Conservation (phyloP, 2,113 vertebrate genomes). For the Nycticryphes semicollaris region DNA sequence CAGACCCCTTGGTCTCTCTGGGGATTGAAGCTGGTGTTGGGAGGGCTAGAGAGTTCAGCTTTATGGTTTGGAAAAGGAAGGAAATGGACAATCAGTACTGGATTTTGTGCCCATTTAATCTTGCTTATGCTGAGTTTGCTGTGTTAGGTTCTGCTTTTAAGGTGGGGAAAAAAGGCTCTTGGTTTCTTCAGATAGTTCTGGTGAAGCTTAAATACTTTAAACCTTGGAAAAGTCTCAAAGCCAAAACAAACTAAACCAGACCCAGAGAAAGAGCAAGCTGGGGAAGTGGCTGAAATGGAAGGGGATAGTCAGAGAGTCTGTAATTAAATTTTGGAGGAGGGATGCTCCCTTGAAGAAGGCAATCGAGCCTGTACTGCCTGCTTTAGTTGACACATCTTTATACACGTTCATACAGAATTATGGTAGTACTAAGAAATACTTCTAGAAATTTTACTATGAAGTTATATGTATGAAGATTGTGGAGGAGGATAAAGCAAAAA, state of each 20-base stretch:
- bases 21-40: background rate
- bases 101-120: slow-evolving; percentile 10
- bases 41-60: background rate
- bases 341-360: background rate
- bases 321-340: background rate
- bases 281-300: slow-evolving; percentile 24
- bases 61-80: slow-evolving; percentile 52
- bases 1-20: slow-evolving; percentile 3
- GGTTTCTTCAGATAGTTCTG: slow-evolving; percentile 50
- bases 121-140: slow-evolving; percentile 44
- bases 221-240: slow-evolving; percentile 30
- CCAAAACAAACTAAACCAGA: slow-evolving; percentile 32
- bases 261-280: background rate
- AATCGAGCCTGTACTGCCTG: background rate
- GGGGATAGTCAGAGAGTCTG: background rate
- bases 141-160: slow-evolving; percentile 24
- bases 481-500: background rate
- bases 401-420: background rate
- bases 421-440: background rate
- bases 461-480: background rate
- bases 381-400: background rate
- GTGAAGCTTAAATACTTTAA: slow-evolving; percentile 40
- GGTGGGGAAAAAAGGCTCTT: slow-evolving; percentile 39
- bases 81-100: slow-evolving; percentile 22
- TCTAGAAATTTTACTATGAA: background rate